These are phyloP conservation scores for Cepphus grylle DNA, from an alignment of 2,113 vertebrate genomes.

Conservation along the genomic window DNA sequence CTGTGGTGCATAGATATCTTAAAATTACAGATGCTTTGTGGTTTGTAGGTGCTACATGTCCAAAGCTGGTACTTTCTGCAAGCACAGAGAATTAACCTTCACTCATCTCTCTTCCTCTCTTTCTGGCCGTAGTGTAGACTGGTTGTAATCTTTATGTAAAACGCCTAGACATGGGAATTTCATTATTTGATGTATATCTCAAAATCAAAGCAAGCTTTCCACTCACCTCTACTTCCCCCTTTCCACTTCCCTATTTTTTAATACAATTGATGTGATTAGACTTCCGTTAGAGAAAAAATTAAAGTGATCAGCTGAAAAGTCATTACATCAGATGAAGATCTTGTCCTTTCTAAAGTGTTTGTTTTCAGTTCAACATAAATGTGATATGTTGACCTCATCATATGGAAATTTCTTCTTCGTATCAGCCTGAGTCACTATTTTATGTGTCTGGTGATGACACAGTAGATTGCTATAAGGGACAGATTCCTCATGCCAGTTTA, in stretches of 20 bases:
- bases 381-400: background rate
- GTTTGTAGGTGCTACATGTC: background rate
- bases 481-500: background rate
- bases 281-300: background rate
- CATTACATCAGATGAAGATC: background rate
- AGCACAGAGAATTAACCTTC: background rate
- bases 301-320: background rate
- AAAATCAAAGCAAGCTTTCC: background rate
- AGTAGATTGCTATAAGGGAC: background rate
- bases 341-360: background rate
- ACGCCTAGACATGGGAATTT: background rate
- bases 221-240: background rate
- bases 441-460: background rate
- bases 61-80: background rate
- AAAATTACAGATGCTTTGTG: background rate
- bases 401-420: background rate
- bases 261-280: background rate
- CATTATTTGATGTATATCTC: background rate
- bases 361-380: background rate
- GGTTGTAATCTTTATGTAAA: background rate
- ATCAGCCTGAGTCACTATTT: background rate
- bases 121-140: background rate
- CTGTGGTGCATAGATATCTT: background rate
- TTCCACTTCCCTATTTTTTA: background rate
- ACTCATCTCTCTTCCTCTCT: background rate